Percentiles rank a stretch among this genome's conserved stretches.
These are phyloP conservation scores for Triplophysa siluroides DNA, from an alignment of 2,113 vertebrate species.

Conservation along the genomic window DNA sequence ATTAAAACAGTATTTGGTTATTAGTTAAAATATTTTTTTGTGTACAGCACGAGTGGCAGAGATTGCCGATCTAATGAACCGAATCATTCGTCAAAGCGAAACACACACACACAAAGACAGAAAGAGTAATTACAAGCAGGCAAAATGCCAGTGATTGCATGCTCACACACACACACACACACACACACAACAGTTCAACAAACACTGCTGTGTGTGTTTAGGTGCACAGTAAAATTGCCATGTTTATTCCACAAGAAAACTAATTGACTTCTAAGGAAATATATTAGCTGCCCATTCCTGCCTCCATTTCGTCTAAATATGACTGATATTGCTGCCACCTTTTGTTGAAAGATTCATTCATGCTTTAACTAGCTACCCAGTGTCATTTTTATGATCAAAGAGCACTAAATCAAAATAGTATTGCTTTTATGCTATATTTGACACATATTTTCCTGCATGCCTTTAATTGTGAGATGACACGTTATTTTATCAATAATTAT, in stretches of 20 bases:
- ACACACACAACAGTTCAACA: neutral
- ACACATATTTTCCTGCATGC: neutral
- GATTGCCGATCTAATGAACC: conserved; percentile 19
- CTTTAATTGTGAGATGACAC: neutral
- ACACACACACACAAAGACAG: conserved; percentile 26
- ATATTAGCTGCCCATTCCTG: neutral
- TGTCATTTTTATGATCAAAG: neutral
- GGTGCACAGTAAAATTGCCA: neutral
- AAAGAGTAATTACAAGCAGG: conserved; percentile 7
- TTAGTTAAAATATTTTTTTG: neutral
- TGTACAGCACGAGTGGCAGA: neutral
- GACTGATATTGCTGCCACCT: conserved; percentile 2
- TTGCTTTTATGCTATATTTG: neutral
- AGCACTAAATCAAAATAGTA: conserved; percentile 9
- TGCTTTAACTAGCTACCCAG: neutral
- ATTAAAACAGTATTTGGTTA: conserved; percentile 1
- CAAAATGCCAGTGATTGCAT: conserved; percentile 19
- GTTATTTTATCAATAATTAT: conserved; percentile 3
- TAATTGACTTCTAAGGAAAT: neutral
- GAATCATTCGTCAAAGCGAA: conserved; percentile 26
- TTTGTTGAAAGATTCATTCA: conserved; percentile 1
- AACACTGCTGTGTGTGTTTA: neutral
- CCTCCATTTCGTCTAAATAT: neutral
- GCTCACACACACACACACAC: neutral
- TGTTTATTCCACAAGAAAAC: neutral